Evolutionary conservation across 2,888 invertebrate species (phyloP), one percentile per base, ranked within the genome.

Genomic region (Agrenia bidenticulata): DNA sequence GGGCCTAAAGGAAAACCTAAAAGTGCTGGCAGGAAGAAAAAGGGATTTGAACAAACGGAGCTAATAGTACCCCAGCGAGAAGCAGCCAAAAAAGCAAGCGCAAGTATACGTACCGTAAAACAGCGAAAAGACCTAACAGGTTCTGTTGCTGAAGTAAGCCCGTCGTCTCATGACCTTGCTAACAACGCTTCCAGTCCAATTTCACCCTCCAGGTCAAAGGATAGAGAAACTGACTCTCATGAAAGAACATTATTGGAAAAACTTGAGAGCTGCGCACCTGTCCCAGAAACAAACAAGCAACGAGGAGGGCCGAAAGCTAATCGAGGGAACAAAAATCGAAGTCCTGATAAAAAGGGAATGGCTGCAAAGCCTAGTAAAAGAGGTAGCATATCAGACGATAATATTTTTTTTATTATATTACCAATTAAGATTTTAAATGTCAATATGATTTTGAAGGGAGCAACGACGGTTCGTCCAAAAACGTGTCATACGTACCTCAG

Each of bases 51-150:
- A 70, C 87, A 89, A n/a, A 87, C 90, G 1, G 90, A 92, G 80
- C 83, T 92, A 59, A 92, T 93, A 72, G 93, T 93, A 49, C 93
- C 93, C 1, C 93, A 93, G 79, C 83, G 93, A 60, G 90, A 92
- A 81, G 93, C 93, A 27, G 93, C 93, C 26, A 93, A 92, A 79
- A 93, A 92, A 78, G 93, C 93, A 0, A 89, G 90, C 1, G 92
- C 93, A 80, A 92, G 90, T 78, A 88, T 93, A 85, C 88, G 83
- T 50, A 78, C 82, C 24, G 80, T 82, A 27, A 82, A 82, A 86
- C 21, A 88, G 85, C 54, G 87, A 85, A 73, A 81, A 81, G 73
- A 70, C 13, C 66, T 54, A 15, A 53, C 50, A 11, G 32, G 32
- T 7, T 32, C 32, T 32, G 9, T 27, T 27, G n/a, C n/a, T 7